A percentile compares a stretch with the other conserved stretches of the same genome.
Evolutionary conservation across 1,140 invertebrate species (phyloP).

Genomic region (Drosophila novamexicana): DNA sequence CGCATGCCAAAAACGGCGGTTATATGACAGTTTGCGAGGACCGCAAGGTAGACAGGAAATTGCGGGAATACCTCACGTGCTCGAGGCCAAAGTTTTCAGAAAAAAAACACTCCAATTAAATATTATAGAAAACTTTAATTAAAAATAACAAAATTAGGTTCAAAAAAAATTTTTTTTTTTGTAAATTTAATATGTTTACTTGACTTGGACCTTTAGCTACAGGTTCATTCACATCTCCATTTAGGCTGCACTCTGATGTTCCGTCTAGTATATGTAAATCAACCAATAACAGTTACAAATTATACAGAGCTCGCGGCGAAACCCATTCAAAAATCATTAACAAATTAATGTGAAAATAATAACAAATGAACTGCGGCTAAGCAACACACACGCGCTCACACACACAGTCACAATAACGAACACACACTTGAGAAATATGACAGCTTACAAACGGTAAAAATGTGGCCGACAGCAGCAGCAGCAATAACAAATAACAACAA

Average conservation of each 20-base stretch:
- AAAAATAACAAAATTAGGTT: neutral
- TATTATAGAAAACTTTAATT: neutral
- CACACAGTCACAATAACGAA: slow-evolving; percentile 2
- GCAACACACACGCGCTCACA: neutral
- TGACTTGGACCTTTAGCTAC: neutral
- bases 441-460: slow-evolving; percentile 69
- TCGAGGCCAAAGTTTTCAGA: neutral
- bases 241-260: neutral
- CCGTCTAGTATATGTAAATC: slow-evolving; percentile 1
- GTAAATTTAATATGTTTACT: too few relatives aligned
- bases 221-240: slow-evolving; percentile 7
- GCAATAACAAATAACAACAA: slow-evolving; percentile 19
- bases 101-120: neutral
- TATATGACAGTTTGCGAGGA: slow-evolving; percentile 28
- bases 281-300: slow-evolving; percentile 48
- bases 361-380: slow-evolving; percentile 64
- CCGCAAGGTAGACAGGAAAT: slow-evolving; percentile 55
- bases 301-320: slow-evolving; percentile 26
- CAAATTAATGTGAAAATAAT: slow-evolving; percentile 72
- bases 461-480: slow-evolving; percentile 42
- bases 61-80: slow-evolving; percentile 41
- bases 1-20: slow-evolving; percentile 38
- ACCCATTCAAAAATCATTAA: slow-evolving; percentile 62
- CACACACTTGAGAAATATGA: slow-evolving; percentile 54
- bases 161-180: too few relatives aligned